Evolutionary conservation across 2,113 vertebrate genomes (phyloP).

Genomic region (Plectropomus leopardus): DNA sequence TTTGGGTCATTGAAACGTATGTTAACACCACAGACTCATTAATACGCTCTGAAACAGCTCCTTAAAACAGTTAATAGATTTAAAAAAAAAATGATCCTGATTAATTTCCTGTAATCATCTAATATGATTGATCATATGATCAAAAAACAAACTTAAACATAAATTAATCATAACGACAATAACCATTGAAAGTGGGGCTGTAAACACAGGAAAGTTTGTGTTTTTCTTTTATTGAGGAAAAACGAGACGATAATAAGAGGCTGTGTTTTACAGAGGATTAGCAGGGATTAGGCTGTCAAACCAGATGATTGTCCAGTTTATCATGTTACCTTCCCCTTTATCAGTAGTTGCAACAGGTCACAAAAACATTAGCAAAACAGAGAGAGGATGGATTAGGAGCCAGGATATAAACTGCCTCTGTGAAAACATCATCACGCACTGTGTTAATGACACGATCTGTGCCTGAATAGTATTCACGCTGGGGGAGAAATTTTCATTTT

Average conservation of each 20-base stretch:
- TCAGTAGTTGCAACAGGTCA: conserved; percentile 17
- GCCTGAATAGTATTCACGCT: neutral
- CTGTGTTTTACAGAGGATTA: conserved; percentile 59
- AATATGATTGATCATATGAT: neutral
- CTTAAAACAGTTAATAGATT: neutral
- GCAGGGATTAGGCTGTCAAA: conserved; percentile 59
- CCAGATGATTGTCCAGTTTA: conserved; percentile 45
- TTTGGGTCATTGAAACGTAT: no score
- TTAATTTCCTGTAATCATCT: neutral
- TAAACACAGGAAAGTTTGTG: conserved; percentile 5
- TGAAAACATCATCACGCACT: neutral
- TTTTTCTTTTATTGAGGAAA: conserved; percentile 19
- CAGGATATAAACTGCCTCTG: neutral
- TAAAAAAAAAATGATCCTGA: neutral
- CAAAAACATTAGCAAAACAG: conserved; percentile 9
- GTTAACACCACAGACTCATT: no score
- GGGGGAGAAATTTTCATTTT: neutral
- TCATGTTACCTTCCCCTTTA: conserved; percentile 57
- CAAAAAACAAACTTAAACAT: neutral
- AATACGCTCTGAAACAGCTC: no score
- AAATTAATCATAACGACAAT: neutral
- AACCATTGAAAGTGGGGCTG: neutral
- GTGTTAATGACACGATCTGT: neutral
- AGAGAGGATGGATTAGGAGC: neutral
- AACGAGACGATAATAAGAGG: conserved; percentile 23